A percentile compares a stretch with the other conserved stretches of the same genome.
Conservation (phyloP, 2,888 invertebrate genomes). For the Tinea trinotella region DNA sequence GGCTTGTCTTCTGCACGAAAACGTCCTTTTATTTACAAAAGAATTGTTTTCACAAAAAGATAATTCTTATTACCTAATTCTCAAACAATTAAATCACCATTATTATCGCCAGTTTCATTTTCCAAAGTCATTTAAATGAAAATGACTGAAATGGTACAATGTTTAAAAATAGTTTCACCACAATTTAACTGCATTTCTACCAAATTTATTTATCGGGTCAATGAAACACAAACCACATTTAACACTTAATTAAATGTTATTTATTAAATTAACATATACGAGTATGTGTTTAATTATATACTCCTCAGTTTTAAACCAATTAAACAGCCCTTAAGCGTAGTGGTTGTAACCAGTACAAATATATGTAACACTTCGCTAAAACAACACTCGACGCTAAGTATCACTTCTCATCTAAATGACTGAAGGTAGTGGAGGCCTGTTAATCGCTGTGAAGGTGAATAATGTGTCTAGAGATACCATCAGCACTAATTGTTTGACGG, state of each 20-base stretch:
- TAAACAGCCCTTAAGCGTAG: background rate
- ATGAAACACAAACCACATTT: slow-evolving; percentile 2
- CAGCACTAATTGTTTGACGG: slow-evolving; percentile 51
- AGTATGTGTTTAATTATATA: background rate
- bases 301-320: background rate
- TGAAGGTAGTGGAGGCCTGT: slow-evolving; percentile 11
- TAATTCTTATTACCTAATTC: background rate
- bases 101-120: too few relatives aligned
- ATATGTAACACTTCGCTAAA: slow-evolving; percentile 5
- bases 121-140: too few relatives aligned
- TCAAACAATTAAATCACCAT: too few relatives aligned
- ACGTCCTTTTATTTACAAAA: background rate
- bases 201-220: slow-evolving; percentile 8
- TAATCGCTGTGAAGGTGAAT: slow-evolving; percentile 33
- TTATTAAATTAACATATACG: background rate
- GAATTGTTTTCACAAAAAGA: background rate
- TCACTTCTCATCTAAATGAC: slow-evolving; percentile 12
- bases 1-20: slow-evolving; percentile 1
- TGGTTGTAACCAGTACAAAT: background rate
- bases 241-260: background rate
- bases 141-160: background rate
- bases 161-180: background rate
- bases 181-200: background rate
- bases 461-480: slow-evolving; percentile 43
- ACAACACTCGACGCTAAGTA: slow-evolving; percentile 15